Evolutionary conservation across 1,140 invertebrate genomes (phyloP), one percentile per base, ranked within the genome.

Genomic region (Trialeurodes vaporariorum): DNA sequence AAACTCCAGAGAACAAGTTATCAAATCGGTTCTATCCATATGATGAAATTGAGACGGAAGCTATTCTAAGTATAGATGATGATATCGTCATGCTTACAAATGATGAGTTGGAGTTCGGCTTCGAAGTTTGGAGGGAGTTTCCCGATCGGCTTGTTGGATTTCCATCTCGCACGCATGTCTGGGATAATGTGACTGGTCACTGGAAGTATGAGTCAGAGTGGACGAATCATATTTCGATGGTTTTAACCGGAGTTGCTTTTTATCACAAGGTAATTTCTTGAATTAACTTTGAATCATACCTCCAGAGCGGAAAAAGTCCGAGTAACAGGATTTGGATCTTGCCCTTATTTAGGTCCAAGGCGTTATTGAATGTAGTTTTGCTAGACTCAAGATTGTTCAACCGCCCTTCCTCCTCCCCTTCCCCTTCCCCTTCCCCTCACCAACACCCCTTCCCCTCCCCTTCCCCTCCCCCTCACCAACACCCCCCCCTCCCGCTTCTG

Each of bases 171-270:
- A 88, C 91, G 64, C 93, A 96, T 78, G 83, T 91, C 11, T 96
- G 91, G 91, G 90, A 94, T 77, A 94, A 94, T 79, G 79, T 80
- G 0, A 93, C 90, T 0, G 78, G 81, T 70, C 83, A 84, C 65
- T 96, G 92, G 92, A 89, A 87, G 69, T 96, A 96, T 76, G 91
- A 95, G 79, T 94, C 92, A 61, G 94, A 96, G 80, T 96, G 94
- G 94, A 94, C 89, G 0, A 96, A 94, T 79, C 86, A 93, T 76
- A 90, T 95, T 67, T 94, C 92, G 1, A 93, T 94, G 91, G 92
- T 96, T 25, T 78, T 96, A 23, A 96, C 93, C 0, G 93, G 93
- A 25, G 92, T 91, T n/a, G 92, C 93, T 58, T 95, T 95, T 79
- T 90, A 94, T 77, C 92, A 96, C 76, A 94, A 94, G 77, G 85